Conservation (phyloP, 2,888 invertebrate species). For the Eristalis arbustorum region DNA sequence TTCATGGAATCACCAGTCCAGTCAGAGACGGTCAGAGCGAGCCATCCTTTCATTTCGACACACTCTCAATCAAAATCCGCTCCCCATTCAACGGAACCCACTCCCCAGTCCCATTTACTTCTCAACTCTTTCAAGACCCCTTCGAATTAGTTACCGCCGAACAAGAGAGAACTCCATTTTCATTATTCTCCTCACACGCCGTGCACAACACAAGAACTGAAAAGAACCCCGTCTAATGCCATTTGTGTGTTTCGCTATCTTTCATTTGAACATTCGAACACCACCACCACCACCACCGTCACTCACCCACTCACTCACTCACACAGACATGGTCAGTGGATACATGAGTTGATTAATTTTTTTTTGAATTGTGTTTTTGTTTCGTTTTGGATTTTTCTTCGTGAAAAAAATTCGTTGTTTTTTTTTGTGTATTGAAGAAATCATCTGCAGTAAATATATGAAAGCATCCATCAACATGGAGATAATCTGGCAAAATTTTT, state of each 20-base stretch:
- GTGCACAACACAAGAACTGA: not conserved
- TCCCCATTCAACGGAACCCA: no score
- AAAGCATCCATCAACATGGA: not conserved
- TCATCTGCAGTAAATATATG: not conserved
- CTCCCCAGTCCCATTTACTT: not conserved
- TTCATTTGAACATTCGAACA: not conserved
- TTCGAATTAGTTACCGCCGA: no score
- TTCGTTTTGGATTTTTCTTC: constrained; percentile 52
- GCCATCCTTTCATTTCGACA: no score
- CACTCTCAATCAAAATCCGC: no score
- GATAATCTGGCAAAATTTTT: not conserved
- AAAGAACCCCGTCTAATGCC: not conserved
- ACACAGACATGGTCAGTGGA: not conserved
- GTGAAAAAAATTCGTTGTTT: not conserved
- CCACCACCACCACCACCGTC: not conserved
- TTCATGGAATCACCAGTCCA: no score
- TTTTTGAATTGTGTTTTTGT: constrained; percentile 1
- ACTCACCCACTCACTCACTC: not conserved
- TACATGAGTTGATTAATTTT: not conserved
- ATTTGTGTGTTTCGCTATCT: not conserved
- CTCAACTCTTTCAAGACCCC: no score
- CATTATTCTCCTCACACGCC: not conserved
- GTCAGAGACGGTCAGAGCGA: no score
- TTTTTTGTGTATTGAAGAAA: not conserved
- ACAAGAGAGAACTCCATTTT: not conserved